A percentile compares a stretch with the other conserved stretches of the same genome.
Conservation (phyloP, 2,888 invertebrate species). For the Parascotia fuliginaria region DNA sequence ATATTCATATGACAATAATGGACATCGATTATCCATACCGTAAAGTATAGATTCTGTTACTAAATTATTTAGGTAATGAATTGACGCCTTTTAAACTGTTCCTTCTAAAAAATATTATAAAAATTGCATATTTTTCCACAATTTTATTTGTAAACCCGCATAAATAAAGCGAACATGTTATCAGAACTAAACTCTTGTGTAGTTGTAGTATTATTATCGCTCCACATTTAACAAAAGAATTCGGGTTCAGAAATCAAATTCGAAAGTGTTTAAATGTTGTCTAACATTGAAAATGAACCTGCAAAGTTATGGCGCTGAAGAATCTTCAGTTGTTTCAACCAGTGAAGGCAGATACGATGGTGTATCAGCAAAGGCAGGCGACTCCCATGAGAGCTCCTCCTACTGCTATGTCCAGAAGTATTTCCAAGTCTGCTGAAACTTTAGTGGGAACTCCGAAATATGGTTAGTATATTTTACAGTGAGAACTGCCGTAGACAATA, state of each 20-base stretch:
- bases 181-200: conserved; percentile 33
- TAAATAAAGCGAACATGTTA: conserved; percentile 40
- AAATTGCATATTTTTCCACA: conserved; percentile 2
- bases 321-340: conserved; percentile 74
- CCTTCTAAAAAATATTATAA: background rate
- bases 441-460: conserved; percentile 63
- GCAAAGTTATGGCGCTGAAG: conserved; percentile 70
- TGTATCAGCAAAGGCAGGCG: conserved; percentile 65
- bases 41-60: conserved; percentile 21
- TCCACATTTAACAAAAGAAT: conserved; percentile 20
- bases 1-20: conserved; percentile 48
- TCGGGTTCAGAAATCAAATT: background rate
- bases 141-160: conserved; percentile 35
- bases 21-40: conserved; percentile 49
- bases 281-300: conserved; percentile 27
- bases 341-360: conserved; percentile 61
- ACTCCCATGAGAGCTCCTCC: conserved; percentile 77
- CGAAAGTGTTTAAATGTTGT: conserved; percentile 3
- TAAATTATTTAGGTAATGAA: conserved; percentile 30
- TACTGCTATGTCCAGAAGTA: conserved; percentile 64
- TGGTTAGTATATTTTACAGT: conserved; percentile 51
- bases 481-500: too few species aligned
- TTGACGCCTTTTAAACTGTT: conserved; percentile 8
- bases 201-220: conserved; percentile 3
- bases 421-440: conserved; percentile 78